Conservation (phyloP, 2,888 invertebrate genomes). For the Leptinotarsa rubiginosa region DNA sequence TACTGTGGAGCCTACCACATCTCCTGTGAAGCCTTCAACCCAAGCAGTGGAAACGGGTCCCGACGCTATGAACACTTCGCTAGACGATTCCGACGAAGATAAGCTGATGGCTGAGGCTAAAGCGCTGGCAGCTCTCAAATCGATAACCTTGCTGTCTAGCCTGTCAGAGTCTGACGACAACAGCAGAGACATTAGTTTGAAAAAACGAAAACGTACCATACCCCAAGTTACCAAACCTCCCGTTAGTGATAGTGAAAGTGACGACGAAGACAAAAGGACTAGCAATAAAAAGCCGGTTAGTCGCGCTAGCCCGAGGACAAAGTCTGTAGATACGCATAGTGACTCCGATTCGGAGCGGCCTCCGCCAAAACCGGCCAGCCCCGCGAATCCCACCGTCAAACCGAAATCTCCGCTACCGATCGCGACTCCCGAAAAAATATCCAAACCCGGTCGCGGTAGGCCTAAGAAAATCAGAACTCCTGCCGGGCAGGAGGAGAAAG, state of each 20-base stretch:
- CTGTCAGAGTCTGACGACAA: slow-evolving; percentile 67
- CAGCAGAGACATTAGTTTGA: slow-evolving; percentile 50
- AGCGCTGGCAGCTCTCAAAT: slow-evolving; percentile 51
- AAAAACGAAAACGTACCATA: slow-evolving; percentile 42
- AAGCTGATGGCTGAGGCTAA: slow-evolving; percentile 68
- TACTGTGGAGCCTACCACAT: slow-evolving; percentile 37
- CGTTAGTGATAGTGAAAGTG: slow-evolving; percentile 61
- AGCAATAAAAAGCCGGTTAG: slow-evolving; percentile 57
- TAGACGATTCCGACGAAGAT: slow-evolving; percentile 65
- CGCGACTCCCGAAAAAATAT: slow-evolving; percentile 30
- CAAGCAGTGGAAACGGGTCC: slow-evolving; percentile 4
- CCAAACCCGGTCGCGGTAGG: slow-evolving; percentile 49
- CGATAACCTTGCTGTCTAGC: slow-evolving; percentile 69
- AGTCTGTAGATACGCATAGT: slow-evolving; percentile 60
- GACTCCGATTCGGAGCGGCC: slow-evolving; percentile 57
- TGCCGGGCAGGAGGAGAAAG: slow-evolving; percentile 43
- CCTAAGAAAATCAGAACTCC: slow-evolving; percentile 45
- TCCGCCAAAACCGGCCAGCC: slow-evolving; percentile 33
- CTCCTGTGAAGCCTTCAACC: slow-evolving; percentile 25
- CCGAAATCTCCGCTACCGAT: slow-evolving; percentile 64
- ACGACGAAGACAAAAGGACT: slow-evolving; percentile 56
- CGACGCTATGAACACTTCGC: slow-evolving; percentile 68
- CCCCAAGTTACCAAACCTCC: slow-evolving; percentile 52
- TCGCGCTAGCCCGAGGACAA: slow-evolving; percentile 62
- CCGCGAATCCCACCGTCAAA: slow-evolving; percentile 56